Conservation (phyloP, 1,140 invertebrate species). For the Diorhabda elongata region DNA sequence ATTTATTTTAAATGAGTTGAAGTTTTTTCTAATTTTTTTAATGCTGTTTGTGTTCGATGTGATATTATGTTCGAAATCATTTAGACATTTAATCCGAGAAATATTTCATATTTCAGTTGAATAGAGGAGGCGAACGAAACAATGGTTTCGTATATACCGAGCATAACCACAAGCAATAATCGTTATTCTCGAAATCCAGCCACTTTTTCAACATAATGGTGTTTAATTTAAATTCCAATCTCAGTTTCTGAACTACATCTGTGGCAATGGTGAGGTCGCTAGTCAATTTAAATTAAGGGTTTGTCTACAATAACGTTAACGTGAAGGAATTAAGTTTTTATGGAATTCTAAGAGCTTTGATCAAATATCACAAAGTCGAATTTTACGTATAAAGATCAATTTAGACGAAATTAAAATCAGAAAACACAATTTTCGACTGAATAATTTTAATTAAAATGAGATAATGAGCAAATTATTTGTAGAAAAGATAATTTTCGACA, state of each 20-base stretch:
- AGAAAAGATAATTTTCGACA: too few species aligned
- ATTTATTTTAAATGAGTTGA: background rate
- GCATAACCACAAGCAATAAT: constrained; percentile 4
- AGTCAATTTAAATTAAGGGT: background rate
- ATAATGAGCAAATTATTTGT: too few species aligned
- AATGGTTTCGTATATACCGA: background rate
- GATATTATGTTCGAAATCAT: background rate
- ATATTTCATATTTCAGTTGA: constrained; percentile 5
- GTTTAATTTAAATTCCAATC: constrained; percentile 8
- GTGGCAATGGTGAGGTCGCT: background rate
- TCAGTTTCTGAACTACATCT: constrained; percentile 5
- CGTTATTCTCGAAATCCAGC: constrained; percentile 3
- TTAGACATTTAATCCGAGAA: background rate
- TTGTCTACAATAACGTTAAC: background rate
- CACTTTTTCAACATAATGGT: background rate
- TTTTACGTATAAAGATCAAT: too few species aligned
- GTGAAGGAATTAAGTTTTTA: too few species aligned
- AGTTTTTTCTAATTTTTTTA: background rate
- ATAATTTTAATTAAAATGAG: too few species aligned
- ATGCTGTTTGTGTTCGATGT: background rate
- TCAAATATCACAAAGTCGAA: too few species aligned
- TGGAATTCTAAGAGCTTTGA: too few species aligned
- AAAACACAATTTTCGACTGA: too few species aligned
- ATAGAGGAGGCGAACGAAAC: background rate
- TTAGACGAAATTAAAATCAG: too few species aligned